Percentiles rank a stretch among this genome's conserved stretches.
These are phyloP conservation scores for Ophioninae sp. DNA, from an alignment of 2,888 invertebrate species.

Conservation along the genomic window DNA sequence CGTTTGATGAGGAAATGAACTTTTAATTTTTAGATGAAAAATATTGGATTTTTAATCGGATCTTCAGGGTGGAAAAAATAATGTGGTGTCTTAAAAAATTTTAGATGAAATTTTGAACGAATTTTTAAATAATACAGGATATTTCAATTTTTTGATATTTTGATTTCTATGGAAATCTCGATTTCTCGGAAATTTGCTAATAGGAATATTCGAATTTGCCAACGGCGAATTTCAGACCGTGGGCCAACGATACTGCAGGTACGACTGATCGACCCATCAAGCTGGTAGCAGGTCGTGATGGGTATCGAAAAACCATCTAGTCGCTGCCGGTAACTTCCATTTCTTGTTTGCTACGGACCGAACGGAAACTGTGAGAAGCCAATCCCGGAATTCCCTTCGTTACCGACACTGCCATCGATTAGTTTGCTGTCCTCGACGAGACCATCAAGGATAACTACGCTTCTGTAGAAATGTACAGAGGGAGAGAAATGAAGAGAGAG, in stretches of 20 bases:
- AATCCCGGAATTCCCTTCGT: slow-evolving; percentile 60
- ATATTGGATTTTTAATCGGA: no score
- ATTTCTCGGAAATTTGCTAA: background rate
- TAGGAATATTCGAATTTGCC: slow-evolving; percentile 26
- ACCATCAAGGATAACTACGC: slow-evolving; percentile 33
- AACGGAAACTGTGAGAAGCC: slow-evolving; percentile 57
- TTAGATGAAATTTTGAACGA: background rate
- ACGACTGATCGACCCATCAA: slow-evolving; percentile 61
- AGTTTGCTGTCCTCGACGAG: slow-evolving; percentile 27
- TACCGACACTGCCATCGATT: slow-evolving; percentile 66
- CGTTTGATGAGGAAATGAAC: background rate
- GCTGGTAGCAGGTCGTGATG: slow-evolving; percentile 60
- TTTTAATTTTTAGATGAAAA: background rate
- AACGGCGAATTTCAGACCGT: slow-evolving; percentile 31
- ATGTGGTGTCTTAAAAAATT: background rate
- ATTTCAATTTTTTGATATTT: background rate
- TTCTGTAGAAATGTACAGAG: slow-evolving; percentile 5
- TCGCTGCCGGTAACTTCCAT: slow-evolving; percentile 64
- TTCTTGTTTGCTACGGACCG: slow-evolving; percentile 53
- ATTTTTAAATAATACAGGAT: background rate
- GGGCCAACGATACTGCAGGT: slow-evolving; percentile 58
- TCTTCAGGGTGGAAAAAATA: background rate
- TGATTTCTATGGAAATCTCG: no score
- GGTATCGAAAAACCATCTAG: slow-evolving; percentile 64
- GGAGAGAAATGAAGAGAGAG: background rate